These are phyloP conservation scores for Fragariocoptes setiger DNA, from an alignment of 1,140 invertebrate species.

Conservation along the genomic window DNA sequence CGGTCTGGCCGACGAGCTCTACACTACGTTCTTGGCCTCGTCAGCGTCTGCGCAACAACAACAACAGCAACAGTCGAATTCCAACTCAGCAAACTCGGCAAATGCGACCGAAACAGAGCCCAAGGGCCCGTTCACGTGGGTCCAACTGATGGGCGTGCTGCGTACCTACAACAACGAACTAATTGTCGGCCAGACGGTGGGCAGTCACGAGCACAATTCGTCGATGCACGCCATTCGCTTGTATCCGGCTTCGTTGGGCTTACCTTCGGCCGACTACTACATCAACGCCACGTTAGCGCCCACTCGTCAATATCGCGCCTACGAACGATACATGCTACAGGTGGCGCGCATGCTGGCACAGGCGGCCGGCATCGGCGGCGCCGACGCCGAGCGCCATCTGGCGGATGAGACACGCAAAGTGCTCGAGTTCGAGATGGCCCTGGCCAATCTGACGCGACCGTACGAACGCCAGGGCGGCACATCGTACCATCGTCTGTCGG, in stretches of 20 bases:
- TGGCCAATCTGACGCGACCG: conserved; percentile 31
- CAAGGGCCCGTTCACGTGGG: conserved; percentile 19
- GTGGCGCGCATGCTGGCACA: conserved; percentile 13
- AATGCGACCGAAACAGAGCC: not conserved
- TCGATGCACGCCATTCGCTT: conserved; percentile 53
- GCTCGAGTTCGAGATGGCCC: conserved; percentile 42
- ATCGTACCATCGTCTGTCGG: conserved; percentile 39
- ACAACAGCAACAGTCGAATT: not conserved
- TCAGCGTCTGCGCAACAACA: not conserved
- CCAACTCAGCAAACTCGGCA: not conserved
- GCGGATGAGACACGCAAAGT: conserved; percentile 32
- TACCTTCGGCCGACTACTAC: conserved; percentile 56
- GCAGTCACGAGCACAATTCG: conserved; percentile 57
- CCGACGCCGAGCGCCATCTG: conserved; percentile 15
- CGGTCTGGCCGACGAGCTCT: conserved; percentile 23
- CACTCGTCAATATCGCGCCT: conserved; percentile 27
- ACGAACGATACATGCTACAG: conserved; percentile 38
- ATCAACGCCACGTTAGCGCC: conserved; percentile 30
- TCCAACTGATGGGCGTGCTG: conserved; percentile 35
- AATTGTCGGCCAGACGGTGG: conserved; percentile 46
- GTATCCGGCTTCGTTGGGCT: conserved; percentile 51
- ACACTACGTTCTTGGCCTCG: conserved; percentile 6
- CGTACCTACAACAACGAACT: conserved; percentile 50
- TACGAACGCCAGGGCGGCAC: conserved; percentile 44
- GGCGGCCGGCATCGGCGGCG: conserved; percentile 19